Evolutionary conservation across 2,888 invertebrate genomes (phyloP).

Genomic region (Leptinotarsa juncta): DNA sequence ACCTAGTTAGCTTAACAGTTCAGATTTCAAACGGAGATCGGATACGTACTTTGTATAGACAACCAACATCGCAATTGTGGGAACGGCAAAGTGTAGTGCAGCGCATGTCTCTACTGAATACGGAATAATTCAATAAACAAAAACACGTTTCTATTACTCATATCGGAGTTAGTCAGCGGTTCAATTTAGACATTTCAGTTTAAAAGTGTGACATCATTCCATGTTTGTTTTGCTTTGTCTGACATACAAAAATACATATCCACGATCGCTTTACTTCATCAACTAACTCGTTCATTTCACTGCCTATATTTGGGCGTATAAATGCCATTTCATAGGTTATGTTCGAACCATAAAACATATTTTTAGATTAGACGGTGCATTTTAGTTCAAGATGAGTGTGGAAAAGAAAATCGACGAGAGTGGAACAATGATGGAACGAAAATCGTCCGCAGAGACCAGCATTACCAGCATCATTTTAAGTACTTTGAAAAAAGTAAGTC

Average conservation of each 20-base stretch:
- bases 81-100: background rate
- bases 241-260: background rate
- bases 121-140: background rate
- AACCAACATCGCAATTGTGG: conserved; percentile 7
- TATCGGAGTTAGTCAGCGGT: background rate
- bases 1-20: too few relatives aligned
- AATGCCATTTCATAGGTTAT: conserved; percentile 1
- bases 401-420: conserved; percentile 35
- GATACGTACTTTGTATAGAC: background rate
- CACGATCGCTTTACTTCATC: background rate
- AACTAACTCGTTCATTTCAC: background rate
- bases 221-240: background rate
- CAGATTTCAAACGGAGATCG: background rate
- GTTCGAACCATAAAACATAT: conserved; percentile 4
- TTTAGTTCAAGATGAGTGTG: conserved; percentile 43
- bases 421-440: conserved; percentile 63
- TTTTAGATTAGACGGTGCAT: background rate
- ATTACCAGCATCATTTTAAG: conserved; percentile 73
- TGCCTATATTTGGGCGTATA: background rate
- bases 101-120: background rate
- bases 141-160: background rate
- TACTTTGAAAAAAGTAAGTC: conserved; percentile 73
- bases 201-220: background rate
- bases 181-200: background rate
- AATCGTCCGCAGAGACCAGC: conserved; percentile 65